Conservation (phyloP, 2,113 vertebrate genomes). For the Lota lota region DNA sequence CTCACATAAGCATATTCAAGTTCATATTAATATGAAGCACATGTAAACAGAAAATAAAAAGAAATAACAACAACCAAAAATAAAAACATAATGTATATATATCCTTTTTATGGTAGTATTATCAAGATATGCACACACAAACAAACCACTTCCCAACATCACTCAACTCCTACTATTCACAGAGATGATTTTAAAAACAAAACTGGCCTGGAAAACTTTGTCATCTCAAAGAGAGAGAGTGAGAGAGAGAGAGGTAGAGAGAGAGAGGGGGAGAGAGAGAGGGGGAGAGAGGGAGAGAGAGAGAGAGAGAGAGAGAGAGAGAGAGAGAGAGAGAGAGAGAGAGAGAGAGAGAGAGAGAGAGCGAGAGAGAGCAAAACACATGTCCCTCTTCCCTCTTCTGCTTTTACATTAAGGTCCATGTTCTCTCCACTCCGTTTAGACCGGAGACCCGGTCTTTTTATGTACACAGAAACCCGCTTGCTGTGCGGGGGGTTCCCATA, state of each 20-base stretch:
- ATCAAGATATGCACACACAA: constrained; percentile 7
- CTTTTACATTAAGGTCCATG: constrained; percentile 62
- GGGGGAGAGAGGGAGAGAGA: constrained; percentile 7
- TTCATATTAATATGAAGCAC: constrained; percentile 1
- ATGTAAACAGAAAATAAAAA: neutral
- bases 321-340: too few relatives aligned
- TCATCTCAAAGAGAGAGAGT: too few relatives aligned
- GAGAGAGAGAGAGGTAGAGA: too few relatives aligned
- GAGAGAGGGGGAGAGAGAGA: too few relatives aligned
- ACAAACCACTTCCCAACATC: too few relatives aligned
- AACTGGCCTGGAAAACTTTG: too few relatives aligned
- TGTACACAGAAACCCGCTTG: constrained; percentile 72
- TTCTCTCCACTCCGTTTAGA: constrained; percentile 63
- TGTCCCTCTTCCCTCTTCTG: constrained; percentile 48
- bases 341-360: too few relatives aligned
- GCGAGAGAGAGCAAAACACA: constrained; percentile 37
- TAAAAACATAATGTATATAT: neutral
- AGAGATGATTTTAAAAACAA: too few relatives aligned
- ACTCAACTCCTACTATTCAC: too few relatives aligned
- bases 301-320: neutral
- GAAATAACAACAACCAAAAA: neutral
- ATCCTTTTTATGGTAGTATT: neutral
- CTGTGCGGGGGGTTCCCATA: constrained; percentile 76
- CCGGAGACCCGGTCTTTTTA: constrained; percentile 52
- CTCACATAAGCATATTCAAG: neutral